Conservation (phyloP, 2,888 invertebrate species). For the Anarsia innoxiella region DNA sequence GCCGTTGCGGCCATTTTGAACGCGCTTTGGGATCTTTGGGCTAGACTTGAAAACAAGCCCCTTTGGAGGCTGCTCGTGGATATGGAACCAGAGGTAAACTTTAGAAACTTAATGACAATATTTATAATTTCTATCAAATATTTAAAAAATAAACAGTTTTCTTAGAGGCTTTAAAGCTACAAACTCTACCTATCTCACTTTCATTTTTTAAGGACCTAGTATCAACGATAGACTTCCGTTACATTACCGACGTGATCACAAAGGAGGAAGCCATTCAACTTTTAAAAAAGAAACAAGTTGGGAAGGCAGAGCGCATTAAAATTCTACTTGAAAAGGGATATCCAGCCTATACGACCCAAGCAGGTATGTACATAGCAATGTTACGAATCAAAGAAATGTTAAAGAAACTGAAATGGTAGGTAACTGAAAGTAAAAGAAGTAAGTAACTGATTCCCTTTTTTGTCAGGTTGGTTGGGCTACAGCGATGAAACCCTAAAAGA, state of each 20-base stretch:
- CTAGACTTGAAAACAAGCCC: constrained; percentile 86
- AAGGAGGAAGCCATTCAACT: constrained; percentile 86
- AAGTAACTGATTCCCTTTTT: too few relatives aligned
- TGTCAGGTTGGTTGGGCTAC: constrained; percentile 90
- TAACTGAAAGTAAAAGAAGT: too few relatives aligned
- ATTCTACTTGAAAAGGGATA: constrained; percentile 81
- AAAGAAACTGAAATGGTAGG: too few relatives aligned
- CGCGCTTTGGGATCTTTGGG: constrained; percentile 95
- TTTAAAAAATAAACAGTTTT: too few relatives aligned
- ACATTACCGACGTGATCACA: constrained; percentile 87
- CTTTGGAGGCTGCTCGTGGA: constrained; percentile 90
- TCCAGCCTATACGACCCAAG: constrained; percentile 91
- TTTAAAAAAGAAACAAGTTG: constrained; percentile 72
- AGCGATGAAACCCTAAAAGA: constrained; percentile 82
- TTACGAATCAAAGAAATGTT: too few relatives aligned
- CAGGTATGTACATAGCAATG: constrained; percentile 76
- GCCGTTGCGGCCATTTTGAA: constrained; percentile 93
- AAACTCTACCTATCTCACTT: too few relatives aligned
- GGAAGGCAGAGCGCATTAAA: constrained; percentile 78
- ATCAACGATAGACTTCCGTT: constrained; percentile 91
- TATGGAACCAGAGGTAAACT: constrained; percentile 83
- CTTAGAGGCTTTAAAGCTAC: background rate
- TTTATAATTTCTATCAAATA: too few relatives aligned
- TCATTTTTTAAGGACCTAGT: constrained; percentile 85
- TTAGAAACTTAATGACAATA: too few relatives aligned